A percentile compares a stretch with the other conserved stretches of the same genome.
These are phyloP conservation scores for Exephanes ischioxanthus DNA, from an alignment of 2,888 invertebrate species.

Conservation along the genomic window DNA sequence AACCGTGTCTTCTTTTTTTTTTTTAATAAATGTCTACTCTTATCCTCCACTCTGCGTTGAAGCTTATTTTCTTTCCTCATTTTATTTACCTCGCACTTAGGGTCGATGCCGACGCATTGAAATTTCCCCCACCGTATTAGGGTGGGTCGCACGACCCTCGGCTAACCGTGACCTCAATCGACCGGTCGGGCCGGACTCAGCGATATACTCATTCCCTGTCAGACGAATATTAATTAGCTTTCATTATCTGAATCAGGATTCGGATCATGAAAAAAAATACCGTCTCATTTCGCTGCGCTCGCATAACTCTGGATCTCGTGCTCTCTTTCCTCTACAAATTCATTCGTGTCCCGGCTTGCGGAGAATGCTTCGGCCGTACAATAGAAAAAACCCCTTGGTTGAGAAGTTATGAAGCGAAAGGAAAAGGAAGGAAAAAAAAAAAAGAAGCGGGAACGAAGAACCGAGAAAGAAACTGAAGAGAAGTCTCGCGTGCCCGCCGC, in stretches of 20 bases:
- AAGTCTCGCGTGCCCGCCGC: constrained; percentile 43
- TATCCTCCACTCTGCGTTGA: too few species aligned
- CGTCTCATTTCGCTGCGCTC: constrained; percentile 29
- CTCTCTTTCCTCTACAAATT: constrained; percentile 35
- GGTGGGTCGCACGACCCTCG: background rate
- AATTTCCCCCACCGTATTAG: too few species aligned
- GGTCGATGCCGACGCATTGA: too few species aligned
- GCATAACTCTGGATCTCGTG: background rate
- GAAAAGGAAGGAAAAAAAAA: constrained; percentile 18
- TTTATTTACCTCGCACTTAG: too few species aligned
- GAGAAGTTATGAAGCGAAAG: constrained; percentile 38
- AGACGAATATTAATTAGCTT: constrained; percentile 58
- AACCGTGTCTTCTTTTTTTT: too few species aligned
- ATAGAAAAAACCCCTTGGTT: constrained; percentile 12
- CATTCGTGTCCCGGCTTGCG: constrained; percentile 38
- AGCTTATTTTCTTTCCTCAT: too few species aligned
- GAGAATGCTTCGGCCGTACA: constrained; percentile 31
- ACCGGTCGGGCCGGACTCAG: background rate
- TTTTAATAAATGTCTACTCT: too few species aligned
- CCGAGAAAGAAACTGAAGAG: constrained; percentile 40
- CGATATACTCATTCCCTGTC: constrained; percentile 36
- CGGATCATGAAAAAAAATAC: constrained; percentile 37
- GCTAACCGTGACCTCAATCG: background rate
- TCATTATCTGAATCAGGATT: constrained; percentile 28
- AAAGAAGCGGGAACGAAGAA: background rate